Conservation (phyloP, 2,888 invertebrate species). For the Apamea anceps region DNA sequence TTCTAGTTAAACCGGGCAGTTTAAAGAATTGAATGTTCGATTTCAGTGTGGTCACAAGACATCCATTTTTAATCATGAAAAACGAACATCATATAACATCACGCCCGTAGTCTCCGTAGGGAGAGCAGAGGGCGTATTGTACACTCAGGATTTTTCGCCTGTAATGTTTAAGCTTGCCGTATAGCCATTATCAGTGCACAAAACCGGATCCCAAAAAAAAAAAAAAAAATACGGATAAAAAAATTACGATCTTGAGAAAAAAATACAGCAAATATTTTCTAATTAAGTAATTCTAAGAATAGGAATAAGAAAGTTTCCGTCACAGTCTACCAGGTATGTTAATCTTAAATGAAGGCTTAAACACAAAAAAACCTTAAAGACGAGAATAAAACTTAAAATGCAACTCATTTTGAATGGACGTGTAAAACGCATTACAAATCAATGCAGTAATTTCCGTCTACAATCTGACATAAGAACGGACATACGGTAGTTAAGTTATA, state of each 20-base stretch:
- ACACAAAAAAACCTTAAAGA: background rate
- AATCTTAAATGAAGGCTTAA: background rate
- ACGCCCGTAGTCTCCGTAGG: background rate
- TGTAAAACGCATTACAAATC: background rate
- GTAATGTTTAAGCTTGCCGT: background rate
- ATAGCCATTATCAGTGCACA: background rate
- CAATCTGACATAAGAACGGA: background rate
- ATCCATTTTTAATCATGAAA: constrained; percentile 7
- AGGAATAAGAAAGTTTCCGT: background rate
- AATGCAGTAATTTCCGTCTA: constrained; percentile 4
- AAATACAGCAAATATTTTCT: background rate
- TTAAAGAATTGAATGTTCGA: background rate
- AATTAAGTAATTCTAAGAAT: background rate
- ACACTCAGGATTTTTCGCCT: background rate
- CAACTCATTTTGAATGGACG: background rate
- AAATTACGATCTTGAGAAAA: too few species aligned
- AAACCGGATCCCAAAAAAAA: background rate
- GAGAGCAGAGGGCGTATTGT: too few species aligned
- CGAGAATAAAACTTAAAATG: background rate
- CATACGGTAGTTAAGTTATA: background rate
- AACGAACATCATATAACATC: background rate
- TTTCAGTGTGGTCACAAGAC: background rate
- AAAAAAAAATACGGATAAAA: too few species aligned
- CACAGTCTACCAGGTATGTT: background rate
- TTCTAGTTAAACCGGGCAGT: background rate